Evolutionary conservation across 1,140 invertebrate genomes (phyloP).

Genomic region (Dolichoris vasculosae): DNA sequence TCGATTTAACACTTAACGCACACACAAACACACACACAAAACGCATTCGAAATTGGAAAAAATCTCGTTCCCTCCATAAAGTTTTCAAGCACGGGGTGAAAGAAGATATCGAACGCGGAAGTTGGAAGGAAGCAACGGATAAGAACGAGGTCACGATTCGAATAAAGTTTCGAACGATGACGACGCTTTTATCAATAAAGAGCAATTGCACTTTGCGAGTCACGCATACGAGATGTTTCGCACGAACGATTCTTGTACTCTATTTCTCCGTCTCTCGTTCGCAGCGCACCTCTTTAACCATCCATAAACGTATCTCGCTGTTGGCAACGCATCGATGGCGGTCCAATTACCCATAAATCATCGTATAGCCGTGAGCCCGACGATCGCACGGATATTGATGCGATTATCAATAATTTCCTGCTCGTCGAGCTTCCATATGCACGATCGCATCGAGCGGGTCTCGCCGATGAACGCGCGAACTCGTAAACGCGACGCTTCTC

Average conservation of each 20-base stretch:
- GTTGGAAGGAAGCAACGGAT: background rate
- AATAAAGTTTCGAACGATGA: constrained; percentile 29
- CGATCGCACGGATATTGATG: constrained; percentile 70
- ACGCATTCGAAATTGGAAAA: no score
- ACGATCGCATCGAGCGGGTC: constrained; percentile 27
- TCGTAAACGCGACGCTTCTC: constrained; percentile 29
- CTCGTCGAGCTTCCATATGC: constrained; percentile 33
- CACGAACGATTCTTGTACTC: background rate
- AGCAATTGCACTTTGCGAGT: constrained; percentile 53
- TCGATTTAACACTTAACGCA: no score
- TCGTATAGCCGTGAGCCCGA: constrained; percentile 60
- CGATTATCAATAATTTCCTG: constrained; percentile 70
- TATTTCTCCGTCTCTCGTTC: background rate
- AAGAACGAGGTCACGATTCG: background rate
- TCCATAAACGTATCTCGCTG: no score
- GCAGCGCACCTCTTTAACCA: background rate
- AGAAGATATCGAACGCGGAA: background rate
- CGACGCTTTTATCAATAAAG: constrained; percentile 59
- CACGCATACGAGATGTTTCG: background rate
- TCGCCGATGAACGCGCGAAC: constrained; percentile 44
- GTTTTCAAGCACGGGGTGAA: no score
- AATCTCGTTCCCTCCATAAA: no score
- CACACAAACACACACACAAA: no score
- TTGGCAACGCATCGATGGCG: constrained; percentile 58
- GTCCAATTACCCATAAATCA: constrained; percentile 69